Percentiles rank a stretch among this genome's conserved stretches.
Evolutionary conservation across 2,888 invertebrate genomes (phyloP).

Genomic region (Drosophila nr. medialis): DNA sequence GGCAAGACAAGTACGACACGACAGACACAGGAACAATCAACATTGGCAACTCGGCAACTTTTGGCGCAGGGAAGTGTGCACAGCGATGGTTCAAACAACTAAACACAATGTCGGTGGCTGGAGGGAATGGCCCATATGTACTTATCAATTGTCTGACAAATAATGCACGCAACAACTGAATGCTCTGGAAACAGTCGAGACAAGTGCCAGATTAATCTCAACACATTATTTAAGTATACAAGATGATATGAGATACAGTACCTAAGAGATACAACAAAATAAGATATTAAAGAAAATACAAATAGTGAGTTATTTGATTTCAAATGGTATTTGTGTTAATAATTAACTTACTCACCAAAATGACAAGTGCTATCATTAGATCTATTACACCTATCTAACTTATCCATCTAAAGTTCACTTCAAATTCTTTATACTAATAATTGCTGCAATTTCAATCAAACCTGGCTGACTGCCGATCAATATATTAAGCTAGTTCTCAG

Average conservation of each 20-base stretch:
- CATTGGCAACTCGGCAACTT: constrained; percentile 42
- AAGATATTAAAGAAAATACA: background rate
- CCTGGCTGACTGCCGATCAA: constrained; percentile 2
- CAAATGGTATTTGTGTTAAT: background rate
- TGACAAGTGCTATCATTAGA: background rate
- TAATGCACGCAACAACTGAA: constrained; percentile 9
- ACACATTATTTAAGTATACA: background rate
- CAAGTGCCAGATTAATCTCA: constrained; percentile 22
- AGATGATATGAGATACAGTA: background rate
- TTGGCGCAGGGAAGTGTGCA: background rate
- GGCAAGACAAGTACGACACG: constrained; percentile 43
- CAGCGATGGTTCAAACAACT: constrained; percentile 19
- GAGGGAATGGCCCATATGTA: constrained; percentile 55
- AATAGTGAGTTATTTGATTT: background rate
- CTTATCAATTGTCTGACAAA: constrained; percentile 55
- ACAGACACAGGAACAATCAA: constrained; percentile 67
- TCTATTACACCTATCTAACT: background rate
- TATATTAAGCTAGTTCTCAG: constrained; percentile 4
- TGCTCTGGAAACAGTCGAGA: constrained; percentile 13
- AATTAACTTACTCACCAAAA: background rate
- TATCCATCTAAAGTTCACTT: background rate
- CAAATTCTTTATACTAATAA: background rate
- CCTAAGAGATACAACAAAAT: background rate
- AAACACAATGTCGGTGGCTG: constrained; percentile 34
- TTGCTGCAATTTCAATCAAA: background rate